Percentiles rank a stretch among this genome's conserved stretches.
phyloP scores from a whole-genome alignment of 2,797 vertebrate genomes.

The Phataginus tetradactyla region DNA sequence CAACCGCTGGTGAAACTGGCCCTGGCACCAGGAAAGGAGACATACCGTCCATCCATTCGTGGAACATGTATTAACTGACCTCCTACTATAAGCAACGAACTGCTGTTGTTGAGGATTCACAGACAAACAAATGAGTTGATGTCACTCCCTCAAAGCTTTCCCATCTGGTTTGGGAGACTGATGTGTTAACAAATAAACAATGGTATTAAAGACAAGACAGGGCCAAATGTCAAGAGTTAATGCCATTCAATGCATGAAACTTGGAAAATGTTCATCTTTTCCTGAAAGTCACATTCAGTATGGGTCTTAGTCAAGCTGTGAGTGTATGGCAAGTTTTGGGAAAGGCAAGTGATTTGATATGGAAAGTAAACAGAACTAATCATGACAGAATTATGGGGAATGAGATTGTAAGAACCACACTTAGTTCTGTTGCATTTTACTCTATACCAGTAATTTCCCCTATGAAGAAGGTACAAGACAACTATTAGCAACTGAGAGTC shows the following conservation, averaged over 20 bases:
- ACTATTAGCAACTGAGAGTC: background rate
- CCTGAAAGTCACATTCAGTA: background rate
- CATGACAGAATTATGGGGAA: background rate
- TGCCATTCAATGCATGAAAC: background rate
- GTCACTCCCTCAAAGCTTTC: background rate
- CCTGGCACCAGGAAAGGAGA: background rate
- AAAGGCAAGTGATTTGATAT: background rate
- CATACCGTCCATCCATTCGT: background rate
- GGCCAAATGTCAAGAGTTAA: background rate
- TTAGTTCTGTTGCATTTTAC: background rate
- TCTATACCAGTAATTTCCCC: background rate
- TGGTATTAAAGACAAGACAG: background rate
- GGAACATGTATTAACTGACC: background rate
- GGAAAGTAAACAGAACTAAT: background rate
- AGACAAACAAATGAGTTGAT: background rate
- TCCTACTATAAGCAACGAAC: background rate
- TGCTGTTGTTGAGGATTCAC: background rate
- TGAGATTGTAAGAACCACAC: background rate
- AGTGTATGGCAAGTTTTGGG: background rate
- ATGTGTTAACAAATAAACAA: constrained; percentile 11
- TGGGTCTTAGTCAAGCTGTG: background rate
- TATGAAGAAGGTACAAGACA: background rate
- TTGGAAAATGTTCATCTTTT: background rate
- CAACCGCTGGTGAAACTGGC: background rate
- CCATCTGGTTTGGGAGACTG: background rate